Base-by-base conservation (phyloP, 2,113 vertebrate species). In the Illadopsis cleaveri region DNA sequence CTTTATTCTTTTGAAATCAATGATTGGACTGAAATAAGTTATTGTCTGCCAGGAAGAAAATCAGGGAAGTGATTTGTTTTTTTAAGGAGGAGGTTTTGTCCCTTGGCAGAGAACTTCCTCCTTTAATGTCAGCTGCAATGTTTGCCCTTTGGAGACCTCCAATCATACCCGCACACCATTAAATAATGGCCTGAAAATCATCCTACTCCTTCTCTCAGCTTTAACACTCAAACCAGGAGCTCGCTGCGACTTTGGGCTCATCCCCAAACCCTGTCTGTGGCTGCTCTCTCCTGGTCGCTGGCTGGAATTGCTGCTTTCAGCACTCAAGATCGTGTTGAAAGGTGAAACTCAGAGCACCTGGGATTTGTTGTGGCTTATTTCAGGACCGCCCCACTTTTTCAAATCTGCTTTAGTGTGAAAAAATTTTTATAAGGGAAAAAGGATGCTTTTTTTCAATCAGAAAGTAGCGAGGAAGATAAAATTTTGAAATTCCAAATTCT, bases 251-350 rank as follows among this genome's bases (percentile, higher is more conserved):
- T 33, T n/a, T 4, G 18, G 28, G 61, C 40, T n/a, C 1, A 11
- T 5, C 60, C 15, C 22, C 79, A 15, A 57, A 58, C 38, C 66
- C 5, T 96, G 90, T 90, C 83, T 57, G 70, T 12, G 24, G 37
- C 88, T 95, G 90, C 82, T 82, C 96, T 96, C 96, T 96, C 8
- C 82, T 58, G 96, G 73, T 9, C 31, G n/a, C 0, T 0, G 37
- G 0, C 33, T 76, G 65, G 20, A 90, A 96, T 56, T 76, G 69
- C 71, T 27, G 14, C 58, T 47, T 2, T 2, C 79, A 57, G n/a
- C 33, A 0, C 30, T 2, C 14, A 1, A 10, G 25, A 15, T 9
- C 2, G 5, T 1, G 11, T 10, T 14, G 45, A 12, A 73, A 90
- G 20, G 47, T 9, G 24, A 61, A 45, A 51, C 12, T 54, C 64